A percentile compares a stretch with the other conserved stretches of the same genome.
Evolutionary conservation across 2,888 invertebrate genomes (phyloP).

Genomic region (Lucinisca nassula): DNA sequence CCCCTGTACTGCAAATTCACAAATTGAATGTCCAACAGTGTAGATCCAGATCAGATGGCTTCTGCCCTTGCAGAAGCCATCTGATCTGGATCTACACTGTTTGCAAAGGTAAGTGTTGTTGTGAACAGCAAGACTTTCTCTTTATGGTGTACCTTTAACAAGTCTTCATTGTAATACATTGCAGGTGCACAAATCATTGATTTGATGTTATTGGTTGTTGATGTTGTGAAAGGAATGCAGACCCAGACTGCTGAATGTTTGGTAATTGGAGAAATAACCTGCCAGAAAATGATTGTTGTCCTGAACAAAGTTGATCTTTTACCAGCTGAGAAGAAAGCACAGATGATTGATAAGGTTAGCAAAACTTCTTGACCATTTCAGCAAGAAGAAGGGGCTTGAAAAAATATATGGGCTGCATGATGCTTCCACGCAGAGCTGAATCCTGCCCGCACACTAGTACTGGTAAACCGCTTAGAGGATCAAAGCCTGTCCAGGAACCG

Average conservation of each 20-base stretch:
- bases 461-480: no score
- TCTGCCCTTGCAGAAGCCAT: neutral
- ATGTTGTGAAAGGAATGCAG: conserved; percentile 92
- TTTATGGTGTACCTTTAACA: no score
- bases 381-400: neutral
- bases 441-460: no score
- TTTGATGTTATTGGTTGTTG: conserved; percentile 92
- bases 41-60: no score
- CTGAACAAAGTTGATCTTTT: conserved; percentile 92
- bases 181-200: conserved; percentile 92
- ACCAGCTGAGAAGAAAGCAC: conserved; percentile 88
- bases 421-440: no score
- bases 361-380: neutral
- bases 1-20: no score
- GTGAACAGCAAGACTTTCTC: no score
- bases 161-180: conserved; percentile 50
- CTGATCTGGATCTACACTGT: neutral
- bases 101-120: neutral
- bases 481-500: no score
- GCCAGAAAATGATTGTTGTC: conserved; percentile 91
- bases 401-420: no score
- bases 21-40: no score
- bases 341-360: conserved; percentile 89
- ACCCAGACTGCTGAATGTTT: conserved; percentile 94
- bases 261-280: conserved; percentile 92